Evolutionary conservation across 2,113 vertebrate species (phyloP).

Genomic region (Equus przewalskii): DNA sequence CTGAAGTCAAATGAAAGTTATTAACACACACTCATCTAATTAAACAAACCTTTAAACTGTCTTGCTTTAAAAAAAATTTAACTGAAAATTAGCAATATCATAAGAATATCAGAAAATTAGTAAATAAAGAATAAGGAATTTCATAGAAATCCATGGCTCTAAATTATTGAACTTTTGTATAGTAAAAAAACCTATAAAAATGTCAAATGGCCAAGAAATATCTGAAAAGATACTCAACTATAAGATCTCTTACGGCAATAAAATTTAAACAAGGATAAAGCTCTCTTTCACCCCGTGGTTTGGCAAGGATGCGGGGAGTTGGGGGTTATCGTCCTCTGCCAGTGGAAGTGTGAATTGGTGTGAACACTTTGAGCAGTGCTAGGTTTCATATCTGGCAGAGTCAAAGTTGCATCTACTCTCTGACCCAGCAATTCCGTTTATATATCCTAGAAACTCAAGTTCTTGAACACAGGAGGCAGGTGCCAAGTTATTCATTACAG

Average conservation of each 20-base stretch:
- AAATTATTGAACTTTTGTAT: background rate
- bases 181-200: background rate
- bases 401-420: background rate
- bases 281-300: background rate
- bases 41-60: background rate
- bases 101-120: background rate
- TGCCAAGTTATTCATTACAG: background rate
- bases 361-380: background rate
- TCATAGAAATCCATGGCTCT: background rate
- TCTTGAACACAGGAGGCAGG: background rate
- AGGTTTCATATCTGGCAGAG: background rate
- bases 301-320: background rate
- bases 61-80: background rate
- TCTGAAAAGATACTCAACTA: background rate
- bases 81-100: background rate
- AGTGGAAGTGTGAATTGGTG: background rate
- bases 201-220: background rate
- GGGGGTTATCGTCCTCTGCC: background rate
- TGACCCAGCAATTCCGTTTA: background rate
- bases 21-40: background rate
- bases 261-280: background rate
- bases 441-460: background rate
- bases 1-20: conserved; percentile 11
- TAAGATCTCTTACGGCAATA: background rate
- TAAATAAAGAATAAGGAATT: background rate